These are phyloP conservation scores for Arctopsyche grandis DNA, from an alignment of 1,140 invertebrate genomes.

Conservation along the genomic window DNA sequence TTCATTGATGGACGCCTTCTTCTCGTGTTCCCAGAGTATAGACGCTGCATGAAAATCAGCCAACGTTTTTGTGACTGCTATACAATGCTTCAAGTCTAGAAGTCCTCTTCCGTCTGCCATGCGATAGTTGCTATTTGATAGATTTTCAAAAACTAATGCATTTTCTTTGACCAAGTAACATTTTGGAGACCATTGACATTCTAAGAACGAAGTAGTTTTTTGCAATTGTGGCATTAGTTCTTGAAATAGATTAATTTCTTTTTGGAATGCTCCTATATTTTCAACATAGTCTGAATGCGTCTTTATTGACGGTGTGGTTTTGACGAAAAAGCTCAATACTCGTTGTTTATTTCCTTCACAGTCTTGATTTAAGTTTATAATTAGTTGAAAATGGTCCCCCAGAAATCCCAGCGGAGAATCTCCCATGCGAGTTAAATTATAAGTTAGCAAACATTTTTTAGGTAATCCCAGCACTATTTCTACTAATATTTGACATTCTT, in stretches of 20 bases:
- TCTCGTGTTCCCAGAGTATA: slow-evolving; percentile 60
- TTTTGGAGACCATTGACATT: slow-evolving; percentile 58
- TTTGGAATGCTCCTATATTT: slow-evolving; percentile 64
- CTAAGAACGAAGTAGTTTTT: slow-evolving; percentile 53
- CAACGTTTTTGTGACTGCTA: slow-evolving; percentile 60
- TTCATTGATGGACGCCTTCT: slow-evolving; percentile 57
- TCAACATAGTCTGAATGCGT: slow-evolving; percentile 61
- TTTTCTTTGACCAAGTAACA: slow-evolving; percentile 62
- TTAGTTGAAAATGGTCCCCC: slow-evolving; percentile 62
- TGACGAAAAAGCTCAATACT: slow-evolving; percentile 64
- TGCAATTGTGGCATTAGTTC: slow-evolving; percentile 60
- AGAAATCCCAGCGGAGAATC: slow-evolving; percentile 65
- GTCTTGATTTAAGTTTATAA: slow-evolving; percentile 46
- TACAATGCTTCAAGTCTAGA: slow-evolving; percentile 61
- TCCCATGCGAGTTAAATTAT: slow-evolving; percentile 53
- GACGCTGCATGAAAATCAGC: slow-evolving; percentile 65
- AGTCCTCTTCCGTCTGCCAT: slow-evolving; percentile 58
- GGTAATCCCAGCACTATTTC: slow-evolving; percentile 17
- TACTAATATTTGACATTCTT: slow-evolving; percentile 34
- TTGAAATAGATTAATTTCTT: slow-evolving; percentile 64
- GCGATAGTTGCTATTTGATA: slow-evolving; percentile 58
- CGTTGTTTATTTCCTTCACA: slow-evolving; percentile 33
- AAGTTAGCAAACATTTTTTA: slow-evolving; percentile 26
- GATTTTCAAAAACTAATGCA: slow-evolving; percentile 65
- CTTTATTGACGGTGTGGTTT: slow-evolving; percentile 62